phyloP scores from a whole-genome alignment of 2,797 vertebrate species.

The Sciaenops ocellatus region DNA sequence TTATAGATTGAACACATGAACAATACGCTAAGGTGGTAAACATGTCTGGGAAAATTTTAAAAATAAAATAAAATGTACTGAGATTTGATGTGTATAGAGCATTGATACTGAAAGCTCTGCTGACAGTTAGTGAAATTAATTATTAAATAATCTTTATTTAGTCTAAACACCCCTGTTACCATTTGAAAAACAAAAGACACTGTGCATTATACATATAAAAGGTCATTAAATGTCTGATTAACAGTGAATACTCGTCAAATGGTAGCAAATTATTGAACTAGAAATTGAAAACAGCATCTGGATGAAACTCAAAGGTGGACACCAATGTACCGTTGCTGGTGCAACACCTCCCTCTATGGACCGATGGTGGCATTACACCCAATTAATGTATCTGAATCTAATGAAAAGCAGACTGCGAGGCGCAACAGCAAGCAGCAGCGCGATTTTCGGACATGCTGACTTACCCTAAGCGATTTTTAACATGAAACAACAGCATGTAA shows the following conservation, averaged over 20 bases:
- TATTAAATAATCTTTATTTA: background rate
- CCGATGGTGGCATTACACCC: background rate
- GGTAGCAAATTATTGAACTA: background rate
- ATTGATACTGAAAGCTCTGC: background rate
- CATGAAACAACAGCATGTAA: background rate
- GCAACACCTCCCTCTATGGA: slow-evolving; percentile 58
- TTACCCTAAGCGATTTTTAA: too few relatives aligned
- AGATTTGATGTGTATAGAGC: background rate
- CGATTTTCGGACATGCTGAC: too few relatives aligned
- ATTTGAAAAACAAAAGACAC: too few relatives aligned
- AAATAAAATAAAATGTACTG: background rate
- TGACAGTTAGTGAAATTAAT: background rate
- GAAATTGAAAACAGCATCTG: background rate
- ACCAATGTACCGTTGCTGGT: background rate
- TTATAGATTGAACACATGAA: slow-evolving; percentile 4
- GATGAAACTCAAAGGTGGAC: background rate
- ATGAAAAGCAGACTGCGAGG: too few relatives aligned
- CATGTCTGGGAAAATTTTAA: background rate
- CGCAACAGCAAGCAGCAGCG: background rate
- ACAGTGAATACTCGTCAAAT: background rate
- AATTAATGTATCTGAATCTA: background rate
- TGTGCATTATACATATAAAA: background rate
- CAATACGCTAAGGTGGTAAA: background rate
- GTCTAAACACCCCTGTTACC: background rate
- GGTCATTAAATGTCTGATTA: background rate